These are phyloP conservation scores for Steatocranus sp. DNA, from an alignment of 2,797 vertebrate species.

Conservation along the genomic window DNA sequence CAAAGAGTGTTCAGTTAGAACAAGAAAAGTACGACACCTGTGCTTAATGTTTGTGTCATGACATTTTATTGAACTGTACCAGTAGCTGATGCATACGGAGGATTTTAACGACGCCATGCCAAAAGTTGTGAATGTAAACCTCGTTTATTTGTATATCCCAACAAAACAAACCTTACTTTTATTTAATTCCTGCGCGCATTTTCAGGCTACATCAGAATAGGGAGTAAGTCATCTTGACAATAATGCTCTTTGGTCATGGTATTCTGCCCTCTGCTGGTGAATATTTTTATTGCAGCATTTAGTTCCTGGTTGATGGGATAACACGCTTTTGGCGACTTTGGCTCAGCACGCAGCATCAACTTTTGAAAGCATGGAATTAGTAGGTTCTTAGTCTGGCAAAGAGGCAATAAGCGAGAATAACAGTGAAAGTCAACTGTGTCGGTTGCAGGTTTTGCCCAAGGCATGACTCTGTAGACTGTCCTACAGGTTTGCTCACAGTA, in stretches of 20 bases:
- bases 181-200: neutral
- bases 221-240: neutral
- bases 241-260: neutral
- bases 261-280: constrained; percentile 53
- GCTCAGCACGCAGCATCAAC: constrained; percentile 61
- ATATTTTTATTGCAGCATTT: neutral
- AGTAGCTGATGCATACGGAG: neutral
- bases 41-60: neutral
- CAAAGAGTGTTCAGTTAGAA: neutral
- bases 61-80: neutral
- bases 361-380: constrained; percentile 65
- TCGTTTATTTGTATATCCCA: neutral
- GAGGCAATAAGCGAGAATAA: neutral
- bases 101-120: neutral
- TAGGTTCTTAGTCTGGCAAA: constrained; percentile 24
- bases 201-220: neutral
- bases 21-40: neutral
- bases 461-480: constrained; percentile 55
- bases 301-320: constrained; percentile 71
- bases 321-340: constrained; percentile 65
- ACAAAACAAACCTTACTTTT: neutral
- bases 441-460: constrained; percentile 8
- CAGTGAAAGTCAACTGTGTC: neutral
- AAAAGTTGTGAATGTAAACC: neutral
- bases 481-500: constrained; percentile 48